A percentile compares a stretch with the other conserved stretches of the same genome.
phyloP scores from a whole-genome alignment of 2,888 invertebrate genomes.

The Dolomedes plantarius region DNA sequence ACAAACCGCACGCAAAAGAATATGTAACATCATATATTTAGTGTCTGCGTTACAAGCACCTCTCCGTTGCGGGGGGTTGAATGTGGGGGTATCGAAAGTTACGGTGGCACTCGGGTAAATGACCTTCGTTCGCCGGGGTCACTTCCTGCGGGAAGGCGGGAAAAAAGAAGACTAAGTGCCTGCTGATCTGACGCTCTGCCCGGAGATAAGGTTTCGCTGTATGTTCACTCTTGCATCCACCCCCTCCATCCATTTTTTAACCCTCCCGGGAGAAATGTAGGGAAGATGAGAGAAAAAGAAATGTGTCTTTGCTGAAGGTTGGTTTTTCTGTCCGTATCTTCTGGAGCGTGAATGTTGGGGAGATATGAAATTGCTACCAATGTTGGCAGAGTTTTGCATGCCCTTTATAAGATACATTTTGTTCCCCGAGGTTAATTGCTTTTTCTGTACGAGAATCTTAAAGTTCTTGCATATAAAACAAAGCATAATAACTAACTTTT shows the following conservation, averaged over 20 bases:
- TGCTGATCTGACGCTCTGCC: conserved; percentile 33
- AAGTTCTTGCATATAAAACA: no score
- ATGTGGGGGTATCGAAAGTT: neutral
- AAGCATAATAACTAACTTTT: no score
- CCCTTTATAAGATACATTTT: no score
- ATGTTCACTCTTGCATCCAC: neutral
- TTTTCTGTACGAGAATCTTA: no score
- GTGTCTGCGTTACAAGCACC: neutral
- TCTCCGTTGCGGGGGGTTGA: neutral
- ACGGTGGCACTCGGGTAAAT: conserved; percentile 13
- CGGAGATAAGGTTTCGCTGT: conserved; percentile 39
- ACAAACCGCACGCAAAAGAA: neutral
- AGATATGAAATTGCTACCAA: neutral
- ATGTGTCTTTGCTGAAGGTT: neutral
- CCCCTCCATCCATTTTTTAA: neutral
- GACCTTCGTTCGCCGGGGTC: conserved; percentile 52
- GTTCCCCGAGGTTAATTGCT: no score
- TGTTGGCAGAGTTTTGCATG: no score
- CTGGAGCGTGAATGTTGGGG: neutral
- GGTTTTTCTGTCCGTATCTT: neutral
- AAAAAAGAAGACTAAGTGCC: conserved; percentile 43
- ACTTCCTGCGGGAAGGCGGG: conserved; percentile 51
- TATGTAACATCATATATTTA: neutral
- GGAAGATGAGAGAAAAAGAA: neutral
- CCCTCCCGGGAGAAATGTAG: conserved; percentile 3